phyloP scores from a whole-genome alignment of 64 coral and sea anemone genomes.

The Stichodactyla helianthus region DNA sequence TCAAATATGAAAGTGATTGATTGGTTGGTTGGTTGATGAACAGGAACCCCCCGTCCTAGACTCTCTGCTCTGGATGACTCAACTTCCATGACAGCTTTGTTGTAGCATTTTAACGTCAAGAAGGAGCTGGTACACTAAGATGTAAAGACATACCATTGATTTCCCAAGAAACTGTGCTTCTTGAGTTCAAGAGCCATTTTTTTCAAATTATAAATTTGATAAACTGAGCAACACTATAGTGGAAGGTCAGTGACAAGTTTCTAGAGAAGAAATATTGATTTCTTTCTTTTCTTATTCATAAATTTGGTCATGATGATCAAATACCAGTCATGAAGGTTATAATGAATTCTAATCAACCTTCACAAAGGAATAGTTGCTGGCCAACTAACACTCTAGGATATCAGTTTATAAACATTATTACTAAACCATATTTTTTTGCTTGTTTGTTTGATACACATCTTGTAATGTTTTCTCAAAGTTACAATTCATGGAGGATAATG shows the following conservation, averaged over 20 bases:
- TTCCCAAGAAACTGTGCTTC: constrained; percentile 8
- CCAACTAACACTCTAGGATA: background rate
- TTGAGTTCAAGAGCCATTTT: background rate
- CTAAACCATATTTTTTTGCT: background rate
- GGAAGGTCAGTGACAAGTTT: constrained; percentile 1
- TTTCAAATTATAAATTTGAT: background rate
- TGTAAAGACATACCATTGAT: background rate
- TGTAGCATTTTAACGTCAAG: background rate
- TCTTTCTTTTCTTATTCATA: background rate
- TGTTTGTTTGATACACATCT: background rate
- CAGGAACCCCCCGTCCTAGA: background rate
- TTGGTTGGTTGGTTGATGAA: constrained; percentile 12
- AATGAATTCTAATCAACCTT: background rate
- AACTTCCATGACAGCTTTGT: background rate
- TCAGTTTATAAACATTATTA: background rate
- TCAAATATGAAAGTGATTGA: constrained; percentile 43
- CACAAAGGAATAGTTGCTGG: constrained; percentile 3
- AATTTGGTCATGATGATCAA: background rate
- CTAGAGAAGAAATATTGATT: background rate
- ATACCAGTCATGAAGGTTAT: background rate
- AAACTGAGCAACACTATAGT: constrained; percentile 1
- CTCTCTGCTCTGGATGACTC: background rate
- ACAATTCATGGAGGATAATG: background rate
- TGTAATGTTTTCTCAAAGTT: background rate
- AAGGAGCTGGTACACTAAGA: background rate